Percentiles rank a stretch among this genome's conserved stretches.
phyloP scores from a whole-genome alignment of 2,888 invertebrate species.

The Rhaphigaster nebulosa region DNA sequence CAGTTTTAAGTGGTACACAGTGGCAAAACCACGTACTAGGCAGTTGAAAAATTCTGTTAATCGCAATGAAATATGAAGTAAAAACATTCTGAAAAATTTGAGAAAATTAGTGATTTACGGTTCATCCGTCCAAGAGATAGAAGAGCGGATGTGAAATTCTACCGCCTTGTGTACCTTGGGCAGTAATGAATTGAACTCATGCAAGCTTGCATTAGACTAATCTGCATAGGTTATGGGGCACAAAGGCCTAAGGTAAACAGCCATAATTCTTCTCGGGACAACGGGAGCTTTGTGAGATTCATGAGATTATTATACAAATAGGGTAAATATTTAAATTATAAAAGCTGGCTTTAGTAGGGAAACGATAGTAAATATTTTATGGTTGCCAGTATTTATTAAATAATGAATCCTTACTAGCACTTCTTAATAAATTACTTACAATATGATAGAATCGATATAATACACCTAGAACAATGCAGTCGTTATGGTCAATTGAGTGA shows the following conservation, averaged over 20 bases:
- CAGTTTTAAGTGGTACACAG: too few relatives aligned
- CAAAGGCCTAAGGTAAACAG: background rate
- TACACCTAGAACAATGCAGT: too few relatives aligned
- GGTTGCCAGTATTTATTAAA: background rate
- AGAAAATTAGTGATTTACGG: background rate
- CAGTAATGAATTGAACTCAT: constrained; percentile 20
- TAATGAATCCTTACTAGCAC: too few relatives aligned
- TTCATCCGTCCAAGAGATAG: background rate
- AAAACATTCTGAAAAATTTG: background rate
- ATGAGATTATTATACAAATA: background rate
- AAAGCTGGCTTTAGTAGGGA: background rate
- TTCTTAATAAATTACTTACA: too few relatives aligned
- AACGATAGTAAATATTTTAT: background rate
- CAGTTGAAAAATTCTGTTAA: background rate
- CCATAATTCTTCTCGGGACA: background rate
- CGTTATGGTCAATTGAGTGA: too few relatives aligned
- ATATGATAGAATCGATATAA: too few relatives aligned
- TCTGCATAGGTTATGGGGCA: background rate
- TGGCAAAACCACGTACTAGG: too few relatives aligned
- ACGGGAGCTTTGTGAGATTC: background rate
- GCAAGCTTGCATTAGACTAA: constrained; percentile 7
- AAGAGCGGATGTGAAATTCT: background rate
- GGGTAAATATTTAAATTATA: background rate
- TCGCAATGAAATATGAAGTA: background rate
- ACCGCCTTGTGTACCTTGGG: background rate